These are phyloP conservation scores for Hemicrepidius hirtus DNA, from an alignment of 2,888 invertebrate species.

Conservation along the genomic window DNA sequence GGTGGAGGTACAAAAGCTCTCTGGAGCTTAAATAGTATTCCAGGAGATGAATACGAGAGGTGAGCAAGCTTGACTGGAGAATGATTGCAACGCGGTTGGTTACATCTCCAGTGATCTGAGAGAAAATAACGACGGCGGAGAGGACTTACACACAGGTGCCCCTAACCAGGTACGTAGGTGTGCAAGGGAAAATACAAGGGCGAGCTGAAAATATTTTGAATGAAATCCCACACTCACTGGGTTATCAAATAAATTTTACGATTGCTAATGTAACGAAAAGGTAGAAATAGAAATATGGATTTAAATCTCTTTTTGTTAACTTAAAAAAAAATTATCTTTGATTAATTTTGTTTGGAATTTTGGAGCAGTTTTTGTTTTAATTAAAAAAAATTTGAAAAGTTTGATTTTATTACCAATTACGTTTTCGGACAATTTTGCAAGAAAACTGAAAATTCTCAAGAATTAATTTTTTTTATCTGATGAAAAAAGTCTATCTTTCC, in stretches of 20 bases:
- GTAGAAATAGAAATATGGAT: no score
- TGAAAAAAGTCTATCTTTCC: no score
- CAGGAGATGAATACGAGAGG: constrained; percentile 57
- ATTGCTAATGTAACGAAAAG: no score
- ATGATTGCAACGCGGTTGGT: constrained; percentile 71
- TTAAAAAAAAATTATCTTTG: no score
- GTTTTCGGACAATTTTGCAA: no score
- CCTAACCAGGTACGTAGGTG: constrained; percentile 50
- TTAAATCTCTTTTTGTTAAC: no score
- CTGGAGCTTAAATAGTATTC: constrained; percentile 55
- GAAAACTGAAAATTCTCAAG: no score
- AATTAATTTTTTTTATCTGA: no score
- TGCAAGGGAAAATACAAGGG: constrained; percentile 39
- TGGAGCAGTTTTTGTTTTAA: no score
- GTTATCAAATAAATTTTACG: neutral
- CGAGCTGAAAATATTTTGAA: constrained; percentile 16
- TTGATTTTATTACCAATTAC: no score
- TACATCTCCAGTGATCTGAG: constrained; percentile 69
- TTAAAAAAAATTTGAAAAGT: no score
- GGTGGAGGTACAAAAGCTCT: constrained; percentile 51
- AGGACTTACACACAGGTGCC: constrained; percentile 58
- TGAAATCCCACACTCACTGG: constrained; percentile 28
- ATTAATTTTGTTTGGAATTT: no score
- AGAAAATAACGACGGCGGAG: constrained; percentile 71
- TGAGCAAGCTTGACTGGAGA: constrained; percentile 67